Evolutionary conservation across 2,797 vertebrate genomes (phyloP).

Genomic region (Muraenolepis orangiensis): DNA sequence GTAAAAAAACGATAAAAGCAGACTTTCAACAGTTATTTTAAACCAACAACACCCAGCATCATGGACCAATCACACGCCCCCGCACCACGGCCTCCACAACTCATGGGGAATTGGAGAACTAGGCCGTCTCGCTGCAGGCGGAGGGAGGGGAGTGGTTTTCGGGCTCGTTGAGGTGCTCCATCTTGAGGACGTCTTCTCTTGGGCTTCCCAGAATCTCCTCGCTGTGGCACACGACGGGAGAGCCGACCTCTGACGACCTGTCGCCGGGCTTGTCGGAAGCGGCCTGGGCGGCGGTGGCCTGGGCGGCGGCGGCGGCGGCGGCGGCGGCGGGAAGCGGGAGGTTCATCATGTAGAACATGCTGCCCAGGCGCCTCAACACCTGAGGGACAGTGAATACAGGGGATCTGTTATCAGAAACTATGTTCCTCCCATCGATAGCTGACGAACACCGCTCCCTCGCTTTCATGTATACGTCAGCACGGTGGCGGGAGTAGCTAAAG

Average conservation of each 20-base stretch:
- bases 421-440: not conserved
- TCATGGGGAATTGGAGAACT: slow-evolving; percentile 16
- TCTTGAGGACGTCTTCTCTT: slow-evolving; percentile 78
- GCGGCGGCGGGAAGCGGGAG: slow-evolving; percentile 72
- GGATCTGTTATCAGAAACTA: not conserved
- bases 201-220: slow-evolving; percentile 77
- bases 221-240: slow-evolving; percentile 80
- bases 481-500: too few relatives aligned
- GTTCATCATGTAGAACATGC: slow-evolving; percentile 83
- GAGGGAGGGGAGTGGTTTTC: slow-evolving; percentile 69
- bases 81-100: not conserved
- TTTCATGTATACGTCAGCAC: not conserved
- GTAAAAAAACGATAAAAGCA: not conserved
- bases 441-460: not conserved
- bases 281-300: slow-evolving; percentile 65
- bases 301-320: slow-evolving; percentile 49
- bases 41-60: not conserved
- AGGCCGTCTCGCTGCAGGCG: slow-evolving; percentile 63
- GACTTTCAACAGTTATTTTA: not conserved
- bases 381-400: slow-evolving; percentile 45
- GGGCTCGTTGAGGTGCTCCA: slow-evolving; percentile 62
- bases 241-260: slow-evolving; percentile 74
- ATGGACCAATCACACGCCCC: not conserved
- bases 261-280: slow-evolving; percentile 75
- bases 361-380: slow-evolving; percentile 87